Conservation (phyloP, 2,113 vertebrate genomes). For the Mobula birostris region DNA sequence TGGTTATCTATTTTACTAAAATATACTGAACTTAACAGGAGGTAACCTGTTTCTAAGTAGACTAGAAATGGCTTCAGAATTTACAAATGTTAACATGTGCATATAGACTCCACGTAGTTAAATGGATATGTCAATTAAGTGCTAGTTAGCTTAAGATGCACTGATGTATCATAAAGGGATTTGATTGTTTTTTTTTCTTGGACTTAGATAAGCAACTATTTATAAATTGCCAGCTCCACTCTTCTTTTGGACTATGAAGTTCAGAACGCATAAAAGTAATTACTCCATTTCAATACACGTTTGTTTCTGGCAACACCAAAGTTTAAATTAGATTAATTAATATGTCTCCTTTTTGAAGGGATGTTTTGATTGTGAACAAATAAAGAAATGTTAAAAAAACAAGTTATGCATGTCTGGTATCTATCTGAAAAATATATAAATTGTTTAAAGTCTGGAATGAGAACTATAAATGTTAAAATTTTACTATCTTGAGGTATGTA, state of each 20-base stretch:
- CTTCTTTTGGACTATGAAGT: not conserved
- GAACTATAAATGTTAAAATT: too few species aligned
- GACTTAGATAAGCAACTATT: not conserved
- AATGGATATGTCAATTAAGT: not conserved
- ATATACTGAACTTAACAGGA: too few species aligned
- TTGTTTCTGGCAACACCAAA: not conserved
- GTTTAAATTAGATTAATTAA: not conserved
- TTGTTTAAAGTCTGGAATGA: too few species aligned
- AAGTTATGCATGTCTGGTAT: not conserved
- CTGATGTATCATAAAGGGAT: not conserved
- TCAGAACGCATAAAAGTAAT: not conserved
- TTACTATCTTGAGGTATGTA: not conserved
- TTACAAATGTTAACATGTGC: not conserved
- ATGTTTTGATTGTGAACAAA: not conserved
- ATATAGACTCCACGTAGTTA: not conserved
- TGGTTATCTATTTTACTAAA: too few species aligned
- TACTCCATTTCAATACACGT: not conserved
- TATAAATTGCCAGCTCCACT: not conserved
- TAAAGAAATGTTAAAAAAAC: not conserved
- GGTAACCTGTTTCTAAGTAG: not conserved
- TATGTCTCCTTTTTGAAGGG: not conserved
- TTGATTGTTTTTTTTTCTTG: not conserved
- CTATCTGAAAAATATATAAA: not conserved
- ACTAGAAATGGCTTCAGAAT: not conserved
- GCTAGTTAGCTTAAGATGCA: not conserved